Evolutionary conservation across 2,113 vertebrate genomes (phyloP).

Genomic region (Fukomys damarensis): DNA sequence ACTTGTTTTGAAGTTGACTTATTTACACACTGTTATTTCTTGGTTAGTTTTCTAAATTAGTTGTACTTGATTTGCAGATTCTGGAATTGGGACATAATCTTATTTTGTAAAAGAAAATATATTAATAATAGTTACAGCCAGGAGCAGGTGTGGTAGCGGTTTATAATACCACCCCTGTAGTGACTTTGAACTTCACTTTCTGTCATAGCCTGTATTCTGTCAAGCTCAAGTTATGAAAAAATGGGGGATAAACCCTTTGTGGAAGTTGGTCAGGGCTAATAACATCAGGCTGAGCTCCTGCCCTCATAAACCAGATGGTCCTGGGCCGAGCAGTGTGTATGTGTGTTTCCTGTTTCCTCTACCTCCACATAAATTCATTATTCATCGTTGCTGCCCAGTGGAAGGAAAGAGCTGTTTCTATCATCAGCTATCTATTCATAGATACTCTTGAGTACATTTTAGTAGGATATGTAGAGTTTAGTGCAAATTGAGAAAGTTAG

Average conservation of each 20-base stretch:
- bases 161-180: neutral
- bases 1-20: neutral
- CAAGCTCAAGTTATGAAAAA: neutral
- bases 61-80: neutral
- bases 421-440: neutral
- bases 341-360: neutral
- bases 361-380: neutral
- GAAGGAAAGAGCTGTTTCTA: conserved; percentile 18
- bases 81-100: neutral
- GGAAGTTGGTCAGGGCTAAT: neutral
- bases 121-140: neutral
- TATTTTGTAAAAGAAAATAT: neutral
- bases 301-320: neutral
- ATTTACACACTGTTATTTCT: neutral
- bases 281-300: neutral
- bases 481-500: neutral
- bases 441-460: neutral
- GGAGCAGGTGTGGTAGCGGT: neutral
- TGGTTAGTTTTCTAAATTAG: neutral
- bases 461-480: conserved; percentile 3
- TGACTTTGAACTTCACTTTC: neutral
- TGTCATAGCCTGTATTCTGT: neutral
- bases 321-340: neutral
- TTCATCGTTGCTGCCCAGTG: conserved; percentile 16
- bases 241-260: neutral